Evolutionary conservation across 2,113 vertebrate species (phyloP), one percentile per base, ranked within the genome.

Genomic region (Pseudorhombus dupliciocellatus): DNA sequence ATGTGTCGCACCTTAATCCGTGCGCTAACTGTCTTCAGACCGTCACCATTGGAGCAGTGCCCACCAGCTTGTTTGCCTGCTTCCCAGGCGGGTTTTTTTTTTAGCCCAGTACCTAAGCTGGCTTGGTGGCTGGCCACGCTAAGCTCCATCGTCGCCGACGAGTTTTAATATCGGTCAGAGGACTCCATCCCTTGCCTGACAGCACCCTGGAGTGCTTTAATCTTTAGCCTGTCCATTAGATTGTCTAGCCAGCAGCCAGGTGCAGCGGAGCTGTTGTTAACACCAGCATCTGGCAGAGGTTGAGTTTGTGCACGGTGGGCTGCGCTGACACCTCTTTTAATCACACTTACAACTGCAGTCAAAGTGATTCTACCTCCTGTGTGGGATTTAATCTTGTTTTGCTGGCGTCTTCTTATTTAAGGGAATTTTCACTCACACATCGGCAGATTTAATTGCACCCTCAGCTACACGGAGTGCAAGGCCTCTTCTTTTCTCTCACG

Each of bases 101-200:
- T 91, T 87, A 88, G 79, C 85, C 81, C 87, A 81, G 84, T 88
- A 71, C 67, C 80, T 84, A 91, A 92, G 87, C 90, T 90, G 90
- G 81, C 85, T 88, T 88, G 90, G 72, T 91, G 84, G 89, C 80
- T 62, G 82, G 84, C 84, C 77, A 85, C 18, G 25, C 81, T 91
- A 91, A 92, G 90, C 91, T 86, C 82, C 77, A 88, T 74, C 87
- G 88, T 86, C 87, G 89, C 88, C 88, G 91, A 91, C 87, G 85
- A 90, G 84, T 92, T 92, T 91, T 91, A 92, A 93, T 91, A 90
- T 89, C 64, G 77, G 86, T 85, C 90, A 83, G 61, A 53, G 71
- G 74, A 80, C 75, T 87, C 67, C 72, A 81, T 73, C 83, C 78
- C 64, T 70, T 70, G 80, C 84, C 88, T 65, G 65, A 84, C 72